Conservation (phyloP, 2,113 vertebrate genomes). For the Ibidorhyncha struthersii region DNA sequence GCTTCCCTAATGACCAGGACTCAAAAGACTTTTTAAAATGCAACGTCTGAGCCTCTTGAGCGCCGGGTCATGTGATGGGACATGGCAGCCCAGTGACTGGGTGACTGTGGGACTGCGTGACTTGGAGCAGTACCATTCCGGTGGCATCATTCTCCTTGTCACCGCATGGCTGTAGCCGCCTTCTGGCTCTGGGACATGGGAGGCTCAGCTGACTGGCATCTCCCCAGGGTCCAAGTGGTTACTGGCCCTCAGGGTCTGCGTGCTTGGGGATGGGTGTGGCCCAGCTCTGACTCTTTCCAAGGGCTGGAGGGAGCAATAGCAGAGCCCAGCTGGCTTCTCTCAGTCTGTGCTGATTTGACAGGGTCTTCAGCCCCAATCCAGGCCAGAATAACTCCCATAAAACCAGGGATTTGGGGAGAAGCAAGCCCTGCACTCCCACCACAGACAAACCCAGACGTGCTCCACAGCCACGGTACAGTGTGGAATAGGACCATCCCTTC, state of each 20-base stretch:
- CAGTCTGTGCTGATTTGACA: fast-evolving
- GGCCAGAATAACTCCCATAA: neutral
- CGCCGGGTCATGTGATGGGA: neutral
- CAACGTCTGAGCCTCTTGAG: neutral
- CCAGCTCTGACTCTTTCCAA: neutral
- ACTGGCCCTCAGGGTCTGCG: neutral
- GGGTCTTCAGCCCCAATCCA: neutral
- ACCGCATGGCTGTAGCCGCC: neutral
- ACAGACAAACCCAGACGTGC: neutral
- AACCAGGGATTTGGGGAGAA: neutral
- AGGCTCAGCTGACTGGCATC: fast-evolving
- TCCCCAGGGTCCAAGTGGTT: neutral
- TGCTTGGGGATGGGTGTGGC: neutral
- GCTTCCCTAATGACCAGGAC: neutral
- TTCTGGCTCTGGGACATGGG: neutral
- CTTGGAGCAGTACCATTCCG: neutral
- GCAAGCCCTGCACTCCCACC: neutral
- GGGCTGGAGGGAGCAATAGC: neutral
- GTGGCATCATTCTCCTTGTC: neutral
- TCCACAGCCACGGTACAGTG: neutral
- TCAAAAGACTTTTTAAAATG: neutral
- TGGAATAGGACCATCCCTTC: neutral
- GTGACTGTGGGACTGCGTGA: neutral
- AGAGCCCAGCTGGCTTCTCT: neutral
- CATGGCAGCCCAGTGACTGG: fast-evolving